Conservation (phyloP, 2,888 invertebrate genomes). For the Nymphalis polychloros region DNA sequence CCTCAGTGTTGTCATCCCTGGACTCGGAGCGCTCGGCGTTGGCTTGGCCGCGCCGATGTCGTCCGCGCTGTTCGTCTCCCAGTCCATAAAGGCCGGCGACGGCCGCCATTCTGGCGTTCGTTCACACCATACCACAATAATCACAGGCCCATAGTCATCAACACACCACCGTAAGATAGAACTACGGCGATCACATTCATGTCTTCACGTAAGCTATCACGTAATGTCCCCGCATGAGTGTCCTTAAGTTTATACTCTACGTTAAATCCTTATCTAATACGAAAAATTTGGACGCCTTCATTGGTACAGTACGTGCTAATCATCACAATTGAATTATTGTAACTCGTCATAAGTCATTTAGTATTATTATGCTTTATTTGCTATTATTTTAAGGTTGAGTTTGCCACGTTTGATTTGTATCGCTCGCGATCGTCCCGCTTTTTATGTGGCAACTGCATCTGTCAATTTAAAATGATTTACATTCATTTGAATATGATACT, state of each 20-base stretch:
- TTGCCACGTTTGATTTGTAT: slow-evolving; percentile 37
- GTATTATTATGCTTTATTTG: slow-evolving; percentile 38
- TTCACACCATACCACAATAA: slow-evolving; percentile 52
- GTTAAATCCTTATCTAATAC: slow-evolving; percentile 58
- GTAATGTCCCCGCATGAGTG: slow-evolving; percentile 19
- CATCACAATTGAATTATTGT: slow-evolving; percentile 77
- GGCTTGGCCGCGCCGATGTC: slow-evolving; percentile 79
- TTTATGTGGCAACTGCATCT: slow-evolving; percentile 41
- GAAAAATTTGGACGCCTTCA: slow-evolving; percentile 75
- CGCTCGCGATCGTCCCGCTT: slow-evolving; percentile 33
- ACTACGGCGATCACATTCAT: slow-evolving; percentile 36
- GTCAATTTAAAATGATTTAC: slow-evolving; percentile 29
- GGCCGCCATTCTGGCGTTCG: slow-evolving; percentile 83
- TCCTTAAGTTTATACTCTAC: slow-evolving; percentile 37
- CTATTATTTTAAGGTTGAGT: slow-evolving; percentile 39
- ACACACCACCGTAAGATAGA: slow-evolving; percentile 38
- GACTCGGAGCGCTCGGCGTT: slow-evolving; percentile 86
- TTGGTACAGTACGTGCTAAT: slow-evolving; percentile 66
- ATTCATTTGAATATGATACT: slow-evolving; percentile 13
- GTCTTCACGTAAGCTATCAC: slow-evolving; percentile 14
- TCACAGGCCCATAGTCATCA: slow-evolving; percentile 49
- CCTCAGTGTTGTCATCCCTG: slow-evolving; percentile 81
- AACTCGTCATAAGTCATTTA: slow-evolving; percentile 65
- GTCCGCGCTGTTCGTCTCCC: slow-evolving; percentile 86
- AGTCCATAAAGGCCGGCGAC: slow-evolving; percentile 90